phyloP scores from a whole-genome alignment of 2,797 vertebrate genomes.

The Sardinella longiceps region DNA sequence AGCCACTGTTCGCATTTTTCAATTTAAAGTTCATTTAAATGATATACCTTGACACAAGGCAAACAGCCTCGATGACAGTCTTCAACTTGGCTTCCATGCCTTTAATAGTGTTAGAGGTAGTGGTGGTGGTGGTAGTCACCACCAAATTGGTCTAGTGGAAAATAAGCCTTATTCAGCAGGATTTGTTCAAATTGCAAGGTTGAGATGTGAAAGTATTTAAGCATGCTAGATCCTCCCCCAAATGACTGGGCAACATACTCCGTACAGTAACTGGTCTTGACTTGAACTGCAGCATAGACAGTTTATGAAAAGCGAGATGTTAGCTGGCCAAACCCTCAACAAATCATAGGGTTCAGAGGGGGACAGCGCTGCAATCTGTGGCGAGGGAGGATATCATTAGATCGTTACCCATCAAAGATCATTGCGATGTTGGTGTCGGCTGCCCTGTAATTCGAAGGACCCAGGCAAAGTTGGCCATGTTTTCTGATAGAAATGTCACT shows the following conservation, averaged over 20 bases:
- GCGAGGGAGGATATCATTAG: slow-evolving; percentile 17
- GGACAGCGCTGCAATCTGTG: neutral
- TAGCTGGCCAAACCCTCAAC: slow-evolving; percentile 16
- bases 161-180: slow-evolving; percentile 8
- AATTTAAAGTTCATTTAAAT: neutral
- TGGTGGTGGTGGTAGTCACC: neutral
- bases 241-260: slow-evolving; percentile 14
- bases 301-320: neutral
- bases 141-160: neutral
- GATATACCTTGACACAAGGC: neutral
- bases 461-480: neutral
- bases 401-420: slow-evolving; percentile 13
- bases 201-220: slow-evolving; percentile 21
- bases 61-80: neutral
- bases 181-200: slow-evolving; percentile 18
- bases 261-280: neutral
- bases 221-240: neutral
- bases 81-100: neutral
- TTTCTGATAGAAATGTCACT: slow-evolving; percentile 23
- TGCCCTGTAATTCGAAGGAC: slow-evolving; percentile 1
- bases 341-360: slow-evolving; percentile 9
- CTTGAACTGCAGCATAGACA: slow-evolving; percentile 18
- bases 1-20: neutral
- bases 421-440: neutral
- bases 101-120: neutral